A percentile compares a stretch with the other conserved stretches of the same genome.
These are phyloP conservation scores for Pseudois nayaur DNA, from an alignment of 2,113 vertebrate species.

Conservation along the genomic window DNA sequence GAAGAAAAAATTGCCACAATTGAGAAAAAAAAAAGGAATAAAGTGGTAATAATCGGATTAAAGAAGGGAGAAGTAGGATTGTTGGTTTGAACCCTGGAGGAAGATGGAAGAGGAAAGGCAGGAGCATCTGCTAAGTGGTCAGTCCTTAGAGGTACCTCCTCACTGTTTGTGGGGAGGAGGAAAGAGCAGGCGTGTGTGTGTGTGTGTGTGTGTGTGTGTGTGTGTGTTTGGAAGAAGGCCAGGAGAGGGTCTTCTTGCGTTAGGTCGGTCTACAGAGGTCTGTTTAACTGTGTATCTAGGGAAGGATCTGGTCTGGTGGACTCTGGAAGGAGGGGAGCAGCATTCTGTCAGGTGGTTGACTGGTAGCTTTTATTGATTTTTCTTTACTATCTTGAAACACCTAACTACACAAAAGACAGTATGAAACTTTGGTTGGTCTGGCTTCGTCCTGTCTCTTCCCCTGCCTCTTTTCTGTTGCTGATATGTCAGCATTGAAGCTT, in stretches of 20 bases:
- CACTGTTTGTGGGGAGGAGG: background rate
- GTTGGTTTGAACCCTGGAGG: background rate
- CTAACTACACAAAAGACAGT: background rate
- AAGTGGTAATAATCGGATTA: background rate
- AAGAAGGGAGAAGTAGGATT: background rate
- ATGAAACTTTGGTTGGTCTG: background rate
- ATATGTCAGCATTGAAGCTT: background rate
- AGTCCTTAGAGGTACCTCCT: background rate
- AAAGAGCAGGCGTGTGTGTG: background rate
- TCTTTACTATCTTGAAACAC: background rate
- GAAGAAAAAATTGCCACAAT: background rate
- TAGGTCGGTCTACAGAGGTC: background rate
- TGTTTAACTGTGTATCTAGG: background rate
- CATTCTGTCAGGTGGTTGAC: background rate
- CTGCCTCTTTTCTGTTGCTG: background rate
- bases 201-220: background rate
- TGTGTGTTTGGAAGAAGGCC: background rate
- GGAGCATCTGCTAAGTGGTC: background rate
- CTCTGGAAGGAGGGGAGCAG: background rate
- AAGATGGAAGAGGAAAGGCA: background rate
- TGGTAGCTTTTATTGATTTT: background rate
- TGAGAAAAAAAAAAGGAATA: background rate
- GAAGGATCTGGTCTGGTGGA: background rate
- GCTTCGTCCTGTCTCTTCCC: background rate
- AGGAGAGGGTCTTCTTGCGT: background rate